Percentiles rank a stretch among this genome's conserved stretches.
Evolutionary conservation across 2,797 vertebrate genomes (phyloP).

Genomic region (Dermochelys coriacea): DNA sequence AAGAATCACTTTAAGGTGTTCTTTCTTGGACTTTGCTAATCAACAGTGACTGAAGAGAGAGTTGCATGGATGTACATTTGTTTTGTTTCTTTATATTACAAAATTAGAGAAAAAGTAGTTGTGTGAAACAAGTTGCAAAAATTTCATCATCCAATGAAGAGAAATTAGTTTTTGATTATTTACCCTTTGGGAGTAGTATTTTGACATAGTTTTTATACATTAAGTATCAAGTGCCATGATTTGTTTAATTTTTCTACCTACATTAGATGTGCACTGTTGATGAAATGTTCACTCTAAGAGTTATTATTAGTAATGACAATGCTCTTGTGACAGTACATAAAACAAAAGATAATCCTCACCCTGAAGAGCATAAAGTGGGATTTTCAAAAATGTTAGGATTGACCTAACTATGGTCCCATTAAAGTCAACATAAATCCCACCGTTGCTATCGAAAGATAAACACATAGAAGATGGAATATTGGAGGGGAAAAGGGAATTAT

Average conservation of each 20-base stretch:
- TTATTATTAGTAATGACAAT: neutral
- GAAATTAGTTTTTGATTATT: no score
- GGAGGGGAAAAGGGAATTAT: fast-evolving
- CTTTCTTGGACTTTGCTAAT: no score
- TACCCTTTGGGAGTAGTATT: no score
- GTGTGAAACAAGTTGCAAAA: no score
- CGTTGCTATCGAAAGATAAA: neutral
- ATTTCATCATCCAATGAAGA: no score
- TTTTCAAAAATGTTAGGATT: neutral
- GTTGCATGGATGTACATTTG: no score
- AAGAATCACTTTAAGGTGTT: no score
- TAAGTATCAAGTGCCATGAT: fast-evolving
- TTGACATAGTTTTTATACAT: fast-evolving
- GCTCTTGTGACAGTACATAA: neutral
- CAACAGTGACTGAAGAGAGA: no score
- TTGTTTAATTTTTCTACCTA: neutral
- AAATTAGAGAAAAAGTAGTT: no score
- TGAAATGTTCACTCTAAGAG: neutral
- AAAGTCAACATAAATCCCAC: neutral
- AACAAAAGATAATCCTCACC: neutral
- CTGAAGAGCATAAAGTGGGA: neutral
- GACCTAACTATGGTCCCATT: fast-evolving
- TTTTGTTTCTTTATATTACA: no score
- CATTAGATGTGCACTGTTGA: neutral
- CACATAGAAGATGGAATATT: fast-evolving